Evolutionary conservation across 2,113 vertebrate species (phyloP), one percentile per base, ranked within the genome.

Genomic region (Indicator indicator): DNA sequence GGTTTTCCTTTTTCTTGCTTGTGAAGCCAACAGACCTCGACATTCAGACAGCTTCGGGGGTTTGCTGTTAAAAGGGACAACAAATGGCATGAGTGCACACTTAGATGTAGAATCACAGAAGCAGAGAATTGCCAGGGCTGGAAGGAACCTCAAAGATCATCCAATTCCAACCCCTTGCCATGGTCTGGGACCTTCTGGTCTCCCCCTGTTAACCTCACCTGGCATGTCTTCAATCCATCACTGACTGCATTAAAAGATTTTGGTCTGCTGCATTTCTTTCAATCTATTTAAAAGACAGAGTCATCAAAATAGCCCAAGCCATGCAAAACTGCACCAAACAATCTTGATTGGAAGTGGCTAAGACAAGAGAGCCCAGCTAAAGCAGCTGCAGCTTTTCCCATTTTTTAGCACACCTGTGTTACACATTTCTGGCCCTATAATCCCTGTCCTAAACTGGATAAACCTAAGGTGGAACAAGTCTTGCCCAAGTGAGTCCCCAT

Each of bases 281-380:
- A 38, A 3, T 4, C 1, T 4, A 3, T 16, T 16, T 11, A 68
- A 20, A 63, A 26, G 48, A 6, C 15, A 16, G 38, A 11, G 48
- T 8, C 4, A 11, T 60, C 50, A 7, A 16, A 33, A 16, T 0
- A 20, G 12, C 40, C n/a, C 23, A 44, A 42, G 0, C 24, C 4
- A 0, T 4, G 16, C 16, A 6, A 23, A n/a, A 1, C 4, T 58
- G 1, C 1, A 0, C 3, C 0, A 1, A 10, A 10, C 28, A 67
- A 36, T 12, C 54, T 1, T 60, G 55, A 60, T 71, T 56, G 16
- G 46, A 42, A 9, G 36, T 32, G 48, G 16, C 17, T 78, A 23
- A 87, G 32, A 32, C 3, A 4, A 81, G 20, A 10, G 42, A 11
- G 60, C 33, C 26, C 44, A 7, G 24, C 16, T 42, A 42, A 30